phyloP scores from a whole-genome alignment of 2,113 vertebrate genomes.

The Ceyx cyanopectus region DNA sequence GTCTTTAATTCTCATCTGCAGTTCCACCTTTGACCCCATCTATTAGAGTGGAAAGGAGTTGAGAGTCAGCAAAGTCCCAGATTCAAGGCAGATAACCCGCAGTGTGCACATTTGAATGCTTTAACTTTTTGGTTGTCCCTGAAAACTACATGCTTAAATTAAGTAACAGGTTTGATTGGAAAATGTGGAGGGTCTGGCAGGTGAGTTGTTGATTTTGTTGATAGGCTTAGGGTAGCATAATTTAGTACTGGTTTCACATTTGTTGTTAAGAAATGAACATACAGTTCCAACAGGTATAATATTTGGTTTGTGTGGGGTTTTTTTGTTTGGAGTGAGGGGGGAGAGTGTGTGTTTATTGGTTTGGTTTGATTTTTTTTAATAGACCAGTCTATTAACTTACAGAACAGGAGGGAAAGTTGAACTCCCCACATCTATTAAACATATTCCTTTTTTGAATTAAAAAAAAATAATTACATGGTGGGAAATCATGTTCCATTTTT shows the following conservation, averaged over 20 bases:
- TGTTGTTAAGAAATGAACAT: background rate
- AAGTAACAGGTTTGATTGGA: background rate
- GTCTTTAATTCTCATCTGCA: conserved; percentile 76
- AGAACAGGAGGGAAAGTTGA: background rate
- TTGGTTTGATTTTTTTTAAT: background rate
- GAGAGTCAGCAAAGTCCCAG: conserved; percentile 71
- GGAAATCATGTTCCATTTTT: background rate
- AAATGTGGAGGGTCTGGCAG: background rate
- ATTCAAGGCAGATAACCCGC: conserved; percentile 60
- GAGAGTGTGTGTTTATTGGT: background rate
- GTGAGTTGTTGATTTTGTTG: conserved; percentile 1
- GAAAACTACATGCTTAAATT: background rate
- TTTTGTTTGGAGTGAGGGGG: background rate
- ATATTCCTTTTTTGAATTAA: background rate
- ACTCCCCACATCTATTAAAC: background rate
- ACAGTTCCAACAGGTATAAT: fast-evolving
- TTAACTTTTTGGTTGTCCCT: background rate
- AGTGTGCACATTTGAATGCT: background rate
- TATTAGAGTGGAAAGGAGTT: conserved; percentile 61
- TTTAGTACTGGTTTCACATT: conserved; percentile 1
- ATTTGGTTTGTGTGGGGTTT: background rate
- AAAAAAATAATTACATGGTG: background rate
- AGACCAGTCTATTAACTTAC: background rate
- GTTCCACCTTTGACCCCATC: conserved; percentile 74
- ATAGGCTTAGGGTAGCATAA: background rate